Evolutionary conservation across 1,140 invertebrate genomes (phyloP), one percentile per base, ranked within the genome.

Genomic region (Caenorhabditis tropicalis): DNA sequence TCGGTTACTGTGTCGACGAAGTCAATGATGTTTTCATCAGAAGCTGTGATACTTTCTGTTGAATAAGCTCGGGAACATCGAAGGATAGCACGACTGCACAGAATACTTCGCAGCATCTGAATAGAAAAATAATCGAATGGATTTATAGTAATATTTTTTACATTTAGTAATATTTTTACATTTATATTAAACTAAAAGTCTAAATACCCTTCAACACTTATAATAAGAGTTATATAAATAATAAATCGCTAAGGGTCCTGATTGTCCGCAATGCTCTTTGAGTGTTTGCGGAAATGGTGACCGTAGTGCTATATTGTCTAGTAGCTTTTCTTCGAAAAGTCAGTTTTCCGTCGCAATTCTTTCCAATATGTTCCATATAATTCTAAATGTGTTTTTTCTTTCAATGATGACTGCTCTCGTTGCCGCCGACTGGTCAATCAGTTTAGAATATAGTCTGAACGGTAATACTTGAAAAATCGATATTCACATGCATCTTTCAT

Each of bases 361-460:
- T 56, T 65, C 36, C 58, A 65, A 31, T 19, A 65, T 65, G 58
- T 19, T 5, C 10, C 10, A 16, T 36, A 33, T 16, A n/a, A 29
- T 16, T 33, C 7, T 19, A 33, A 16, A 3, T 3, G 15, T 65
- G 15, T 4, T 24, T 33, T 5, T 16, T 33, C 12, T 36, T 6
- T 24, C 36, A 16, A 33, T 82, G 6, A 19, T 60, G 33, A 36
- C 82, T 6, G 24, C 12, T 29, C 9, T 74, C 21, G 12, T 12
- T n/a, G 2, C 49, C 7, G 58, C 82, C n/a, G 82, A 82, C 15
- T 48, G 46, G 36, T 70, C 15, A 65, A 31, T 82, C 19, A 19
- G 48, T 5, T 29, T 82, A 5, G 82, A 82, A 74, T 82, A 82
- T 31, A 65, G 56, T 43, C 27, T 82, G n/a, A 60, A 82, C 53